Evolutionary conservation across 2,113 vertebrate genomes (phyloP).

Genomic region (Cochlearius cochlearius): DNA sequence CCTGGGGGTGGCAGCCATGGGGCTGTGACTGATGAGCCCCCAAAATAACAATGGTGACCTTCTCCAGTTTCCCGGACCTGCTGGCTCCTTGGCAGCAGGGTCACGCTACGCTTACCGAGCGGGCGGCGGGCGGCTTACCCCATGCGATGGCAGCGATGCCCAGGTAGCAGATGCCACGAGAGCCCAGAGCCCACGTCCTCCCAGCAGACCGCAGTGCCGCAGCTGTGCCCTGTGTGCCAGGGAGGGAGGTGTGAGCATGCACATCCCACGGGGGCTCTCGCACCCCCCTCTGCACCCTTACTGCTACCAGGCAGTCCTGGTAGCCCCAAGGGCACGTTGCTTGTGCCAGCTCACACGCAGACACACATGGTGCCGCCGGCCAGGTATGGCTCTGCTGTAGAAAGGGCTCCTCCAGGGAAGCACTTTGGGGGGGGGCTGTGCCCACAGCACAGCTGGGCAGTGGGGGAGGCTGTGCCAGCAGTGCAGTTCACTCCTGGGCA

Average conservation of each 20-base stretch:
- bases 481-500: background rate
- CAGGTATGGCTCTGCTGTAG: background rate
- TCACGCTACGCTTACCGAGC: accelerated
- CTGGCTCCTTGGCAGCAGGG: background rate
- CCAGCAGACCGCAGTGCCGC: background rate
- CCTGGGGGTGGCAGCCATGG: background rate
- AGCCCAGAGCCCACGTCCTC: background rate
- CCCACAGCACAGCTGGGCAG: background rate
- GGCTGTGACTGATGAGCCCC: background rate
- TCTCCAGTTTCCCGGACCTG: background rate
- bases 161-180: background rate
- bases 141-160: slow-evolving; percentile 10
- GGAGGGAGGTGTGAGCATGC: background rate
- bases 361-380: accelerated
- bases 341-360: accelerated
- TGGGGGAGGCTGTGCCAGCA: too few species aligned
- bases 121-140: background rate
- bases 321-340: background rate
- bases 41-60: background rate
- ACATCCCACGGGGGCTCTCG: accelerated
- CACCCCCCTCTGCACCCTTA: accelerated
- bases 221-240: background rate
- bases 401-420: background rate
- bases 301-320: accelerated
- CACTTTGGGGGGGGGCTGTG: accelerated